These are phyloP conservation scores for Ptychoptera contaminata DNA, from an alignment of 2,888 invertebrate genomes.

Conservation along the genomic window DNA sequence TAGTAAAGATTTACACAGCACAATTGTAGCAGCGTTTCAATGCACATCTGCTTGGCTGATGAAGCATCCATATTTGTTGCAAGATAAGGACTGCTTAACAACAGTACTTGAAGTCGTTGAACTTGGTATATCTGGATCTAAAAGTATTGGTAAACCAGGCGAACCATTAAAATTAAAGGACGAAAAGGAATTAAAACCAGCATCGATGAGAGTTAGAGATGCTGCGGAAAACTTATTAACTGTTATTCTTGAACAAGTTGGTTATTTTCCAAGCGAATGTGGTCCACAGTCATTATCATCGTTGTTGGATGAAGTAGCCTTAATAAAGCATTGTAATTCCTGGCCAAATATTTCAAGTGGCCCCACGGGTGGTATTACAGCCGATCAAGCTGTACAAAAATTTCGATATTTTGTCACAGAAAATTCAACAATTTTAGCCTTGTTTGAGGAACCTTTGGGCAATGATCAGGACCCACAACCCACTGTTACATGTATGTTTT, in stretches of 20 bases:
- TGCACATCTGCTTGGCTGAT: constrained; percentile 86
- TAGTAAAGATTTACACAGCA: constrained; percentile 87
- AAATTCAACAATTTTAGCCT: constrained; percentile 71
- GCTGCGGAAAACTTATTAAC: constrained; percentile 91
- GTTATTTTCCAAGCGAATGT: constrained; percentile 70
- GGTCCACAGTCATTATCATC: constrained; percentile 75
- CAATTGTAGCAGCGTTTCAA: constrained; percentile 83
- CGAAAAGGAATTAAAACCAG: constrained; percentile 91
- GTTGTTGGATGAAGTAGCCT: constrained; percentile 70
- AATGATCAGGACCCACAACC: constrained; percentile 89
- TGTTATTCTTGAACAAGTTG: constrained; percentile 79
- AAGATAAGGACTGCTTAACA: constrained; percentile 82
- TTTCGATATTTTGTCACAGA: constrained; percentile 86
- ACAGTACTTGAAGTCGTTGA: constrained; percentile 94
- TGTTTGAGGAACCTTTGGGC: constrained; percentile 85
- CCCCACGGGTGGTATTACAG: constrained; percentile 15
- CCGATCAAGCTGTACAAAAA: constrained; percentile 44
- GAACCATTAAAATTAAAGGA: constrained; percentile 86
- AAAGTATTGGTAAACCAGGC: constrained; percentile 72
- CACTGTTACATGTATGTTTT: constrained; percentile 48
- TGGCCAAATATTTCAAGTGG: constrained; percentile 26
- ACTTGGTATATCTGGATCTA: constrained; percentile 91
- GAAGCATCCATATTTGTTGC: constrained; percentile 75
- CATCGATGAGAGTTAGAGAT: constrained; percentile 93
- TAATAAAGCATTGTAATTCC: constrained; percentile 59